These are phyloP conservation scores for Dreissena rostriformis DNA, from an alignment of 1,140 invertebrate species.

Conservation along the genomic window DNA sequence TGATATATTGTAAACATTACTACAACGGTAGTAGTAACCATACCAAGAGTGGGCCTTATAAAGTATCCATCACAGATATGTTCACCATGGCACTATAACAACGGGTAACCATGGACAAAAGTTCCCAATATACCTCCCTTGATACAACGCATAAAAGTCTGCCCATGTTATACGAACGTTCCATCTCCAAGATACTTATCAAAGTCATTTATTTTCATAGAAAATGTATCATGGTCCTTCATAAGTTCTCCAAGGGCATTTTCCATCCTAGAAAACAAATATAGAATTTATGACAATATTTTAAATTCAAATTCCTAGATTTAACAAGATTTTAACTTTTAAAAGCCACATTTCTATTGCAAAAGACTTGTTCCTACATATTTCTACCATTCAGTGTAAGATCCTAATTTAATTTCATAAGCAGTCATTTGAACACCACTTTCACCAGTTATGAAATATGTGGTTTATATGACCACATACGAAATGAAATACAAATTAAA, in stretches of 20 bases:
- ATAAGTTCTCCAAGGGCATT: slow-evolving; percentile 16
- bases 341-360: background rate
- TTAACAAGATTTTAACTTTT: background rate
- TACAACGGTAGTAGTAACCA: too few relatives aligned
- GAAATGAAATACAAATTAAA: too few relatives aligned
- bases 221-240: slow-evolving; percentile 9
- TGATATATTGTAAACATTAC: too few relatives aligned
- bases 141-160: too few relatives aligned
- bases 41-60: too few relatives aligned
- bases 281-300: too few relatives aligned
- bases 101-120: too few relatives aligned
- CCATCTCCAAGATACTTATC: background rate
- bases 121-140: too few relatives aligned
- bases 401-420: background rate
- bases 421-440: background rate
- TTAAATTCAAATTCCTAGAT: background rate
- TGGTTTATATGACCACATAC: too few relatives aligned
- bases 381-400: background rate
- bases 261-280: slow-evolving; percentile 22
- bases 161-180: too few relatives aligned
- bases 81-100: too few relatives aligned
- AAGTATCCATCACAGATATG: too few relatives aligned
- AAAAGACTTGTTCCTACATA: background rate
- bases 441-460: background rate
- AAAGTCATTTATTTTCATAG: slow-evolving; percentile 18